A percentile compares a stretch with the other conserved stretches of the same genome.
These are phyloP conservation scores for Scytalopus superciliaris DNA, from an alignment of 2,113 vertebrate species.

Conservation along the genomic window DNA sequence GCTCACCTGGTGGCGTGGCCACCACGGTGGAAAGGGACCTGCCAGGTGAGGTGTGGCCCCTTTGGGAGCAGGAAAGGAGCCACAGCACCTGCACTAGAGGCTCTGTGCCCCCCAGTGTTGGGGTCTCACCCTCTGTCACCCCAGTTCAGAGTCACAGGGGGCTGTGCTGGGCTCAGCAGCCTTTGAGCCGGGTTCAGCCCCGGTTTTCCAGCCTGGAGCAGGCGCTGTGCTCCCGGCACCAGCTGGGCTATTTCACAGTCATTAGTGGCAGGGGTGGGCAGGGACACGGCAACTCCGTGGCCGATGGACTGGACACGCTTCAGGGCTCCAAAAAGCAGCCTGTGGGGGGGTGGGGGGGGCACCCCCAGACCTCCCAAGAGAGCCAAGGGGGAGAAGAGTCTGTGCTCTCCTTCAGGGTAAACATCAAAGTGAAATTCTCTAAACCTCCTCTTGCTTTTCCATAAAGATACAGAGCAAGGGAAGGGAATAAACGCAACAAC, in stretches of 20 bases:
- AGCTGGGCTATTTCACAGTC: not conserved
- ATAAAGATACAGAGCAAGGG: not conserved
- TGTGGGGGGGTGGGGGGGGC: not conserved
- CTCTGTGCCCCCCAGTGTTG: rapidly evolving
- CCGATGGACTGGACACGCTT: rapidly evolving
- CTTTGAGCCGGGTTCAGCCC: rapidly evolving
- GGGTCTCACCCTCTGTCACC: not conserved
- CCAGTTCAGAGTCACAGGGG: rapidly evolving
- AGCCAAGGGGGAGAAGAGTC: not conserved
- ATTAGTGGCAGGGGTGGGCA: not conserved
- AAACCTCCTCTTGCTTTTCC: not conserved
- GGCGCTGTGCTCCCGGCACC: not conserved
- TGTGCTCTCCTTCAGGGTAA: not conserved
- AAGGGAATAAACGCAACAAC: rapidly evolving
- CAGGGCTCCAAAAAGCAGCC: not conserved
- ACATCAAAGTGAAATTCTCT: not conserved
- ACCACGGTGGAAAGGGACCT: rapidly evolving
- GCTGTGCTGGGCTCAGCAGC: rapidly evolving
- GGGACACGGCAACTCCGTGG: not conserved
- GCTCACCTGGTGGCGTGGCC: rapidly evolving
- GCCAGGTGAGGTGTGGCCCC: not conserved
- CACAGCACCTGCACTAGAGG: rapidly evolving
- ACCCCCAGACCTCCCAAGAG: not conserved
- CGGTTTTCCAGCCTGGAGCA: rapidly evolving
- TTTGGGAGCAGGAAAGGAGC: not conserved